A percentile compares a stretch with the other conserved stretches of the same genome.
phyloP scores from a whole-genome alignment of 2,797 vertebrate genomes.

The Poeciliopsis presidionis region DNA sequence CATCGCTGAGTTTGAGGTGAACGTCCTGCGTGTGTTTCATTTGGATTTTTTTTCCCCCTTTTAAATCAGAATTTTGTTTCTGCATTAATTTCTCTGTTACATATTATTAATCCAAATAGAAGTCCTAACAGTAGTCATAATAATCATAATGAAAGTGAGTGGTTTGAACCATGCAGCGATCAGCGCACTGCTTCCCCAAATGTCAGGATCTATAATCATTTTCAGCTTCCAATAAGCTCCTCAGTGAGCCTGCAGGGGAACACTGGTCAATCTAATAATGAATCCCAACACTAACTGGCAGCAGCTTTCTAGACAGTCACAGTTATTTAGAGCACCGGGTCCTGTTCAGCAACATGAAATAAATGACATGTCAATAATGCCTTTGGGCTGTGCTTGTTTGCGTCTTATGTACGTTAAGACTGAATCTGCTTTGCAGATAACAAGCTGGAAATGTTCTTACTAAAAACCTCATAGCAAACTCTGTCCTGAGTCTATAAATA shows the following conservation, averaged over 20 bases:
- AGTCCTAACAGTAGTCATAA: not conserved
- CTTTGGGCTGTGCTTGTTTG: not conserved
- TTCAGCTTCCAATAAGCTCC: not conserved
- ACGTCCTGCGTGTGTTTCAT: not conserved
- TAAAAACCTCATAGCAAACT: not conserved
- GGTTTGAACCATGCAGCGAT: not conserved
- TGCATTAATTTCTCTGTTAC: too few relatives aligned
- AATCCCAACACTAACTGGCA: slow-evolving; percentile 3
- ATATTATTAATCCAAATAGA: not conserved
- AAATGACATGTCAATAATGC: not conserved
- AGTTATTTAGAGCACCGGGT: not conserved
- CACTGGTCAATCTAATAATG: slow-evolving; percentile 3
- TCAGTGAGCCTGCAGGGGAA: not conserved
- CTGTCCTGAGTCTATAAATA: not conserved
- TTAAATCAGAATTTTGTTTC: not conserved
- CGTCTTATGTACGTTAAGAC: not conserved
- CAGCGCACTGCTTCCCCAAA: not conserved
- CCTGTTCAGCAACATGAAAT: not conserved
- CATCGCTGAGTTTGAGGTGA: not conserved
- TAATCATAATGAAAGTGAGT: not conserved
- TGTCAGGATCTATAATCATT: slow-evolving; percentile 1
- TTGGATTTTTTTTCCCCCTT: not conserved
- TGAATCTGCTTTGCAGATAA: not conserved
- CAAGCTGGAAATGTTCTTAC: not conserved
- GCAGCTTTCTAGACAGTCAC: slow-evolving; percentile 1